Conservation (phyloP, 2,888 invertebrate species). For the Teinopalpus imperialis region DNA sequence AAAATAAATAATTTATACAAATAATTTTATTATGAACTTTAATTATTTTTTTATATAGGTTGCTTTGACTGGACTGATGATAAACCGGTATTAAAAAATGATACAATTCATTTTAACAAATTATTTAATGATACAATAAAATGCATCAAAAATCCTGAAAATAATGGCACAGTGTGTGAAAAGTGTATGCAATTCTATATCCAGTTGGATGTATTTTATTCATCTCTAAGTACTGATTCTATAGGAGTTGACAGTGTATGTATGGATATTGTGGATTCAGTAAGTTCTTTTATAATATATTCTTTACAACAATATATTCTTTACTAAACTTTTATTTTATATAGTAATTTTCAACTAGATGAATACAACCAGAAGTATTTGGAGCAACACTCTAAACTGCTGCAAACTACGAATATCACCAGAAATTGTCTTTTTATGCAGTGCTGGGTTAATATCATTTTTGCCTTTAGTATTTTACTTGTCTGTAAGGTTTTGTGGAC, state of each 20-base stretch:
- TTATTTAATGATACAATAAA: constrained; percentile 64
- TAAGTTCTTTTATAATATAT: constrained; percentile 47
- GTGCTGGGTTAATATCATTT: constrained; percentile 72
- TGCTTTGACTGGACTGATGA: constrained; percentile 77
- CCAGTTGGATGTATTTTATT: constrained; percentile 80
- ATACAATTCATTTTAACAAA: constrained; percentile 71
- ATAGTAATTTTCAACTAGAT: constrained; percentile 68
- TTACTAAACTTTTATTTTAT: constrained; percentile 1
- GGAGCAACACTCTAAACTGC: constrained; percentile 83
- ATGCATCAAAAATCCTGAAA: constrained; percentile 60
- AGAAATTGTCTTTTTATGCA: constrained; percentile 80
- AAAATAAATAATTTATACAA: neutral
- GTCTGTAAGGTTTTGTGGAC: constrained; percentile 72
- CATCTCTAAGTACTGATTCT: constrained; percentile 75
- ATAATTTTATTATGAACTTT: neutral
- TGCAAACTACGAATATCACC: constrained; percentile 78
- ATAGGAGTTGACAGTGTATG: constrained; percentile 83
- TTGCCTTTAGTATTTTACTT: constrained; percentile 82
- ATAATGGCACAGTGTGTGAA: constrained; percentile 63
- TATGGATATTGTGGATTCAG: constrained; percentile 86
- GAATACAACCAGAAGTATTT: constrained; percentile 83
- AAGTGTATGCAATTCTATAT: constrained; percentile 80
- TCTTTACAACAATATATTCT: neutral
- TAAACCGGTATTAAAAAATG: constrained; percentile 67
- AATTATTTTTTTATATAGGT: constrained; percentile 60